These are phyloP conservation scores for Cebus imitator DNA, from an alignment of 2,113 vertebrate species.

Conservation along the genomic window DNA sequence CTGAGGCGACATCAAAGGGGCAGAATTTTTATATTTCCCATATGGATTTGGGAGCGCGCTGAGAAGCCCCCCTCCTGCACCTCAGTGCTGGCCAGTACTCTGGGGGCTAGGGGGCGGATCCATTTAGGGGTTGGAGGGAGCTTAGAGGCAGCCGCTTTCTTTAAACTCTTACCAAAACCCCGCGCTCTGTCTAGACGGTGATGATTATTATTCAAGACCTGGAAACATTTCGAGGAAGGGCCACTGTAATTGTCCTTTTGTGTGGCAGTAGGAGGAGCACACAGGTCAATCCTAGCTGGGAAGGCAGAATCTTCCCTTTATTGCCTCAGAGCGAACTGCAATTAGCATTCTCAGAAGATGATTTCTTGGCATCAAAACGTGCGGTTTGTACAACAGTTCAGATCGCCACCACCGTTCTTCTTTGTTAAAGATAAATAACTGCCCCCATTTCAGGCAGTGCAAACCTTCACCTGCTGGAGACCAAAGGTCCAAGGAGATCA, in stretches of 20 bases:
- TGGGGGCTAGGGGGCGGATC: constrained; percentile 1
- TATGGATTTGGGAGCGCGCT: constrained; percentile 10
- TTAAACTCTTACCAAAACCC: constrained; percentile 63
- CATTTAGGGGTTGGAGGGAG: not conserved
- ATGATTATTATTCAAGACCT: constrained; percentile 70
- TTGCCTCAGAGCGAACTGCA: constrained; percentile 65
- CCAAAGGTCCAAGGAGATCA: constrained; percentile 70
- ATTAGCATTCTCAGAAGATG: constrained; percentile 66
- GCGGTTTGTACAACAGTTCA: too few relatives aligned
- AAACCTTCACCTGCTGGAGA: constrained; percentile 76
- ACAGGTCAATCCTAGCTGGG: constrained; percentile 60
- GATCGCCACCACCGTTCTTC: not conserved
- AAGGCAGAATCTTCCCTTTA: constrained; percentile 65
- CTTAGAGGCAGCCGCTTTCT: constrained; percentile 9
- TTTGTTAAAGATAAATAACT: constrained; percentile 57
- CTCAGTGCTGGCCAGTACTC: constrained; percentile 43
- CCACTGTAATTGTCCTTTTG: constrained; percentile 76
- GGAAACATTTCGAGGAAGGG: constrained; percentile 67
- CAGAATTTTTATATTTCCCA: constrained; percentile 65
- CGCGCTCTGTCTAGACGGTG: constrained; percentile 65
- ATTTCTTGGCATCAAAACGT: constrained; percentile 78
- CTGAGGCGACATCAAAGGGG: constrained; percentile 23
- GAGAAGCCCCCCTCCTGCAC: constrained; percentile 11
- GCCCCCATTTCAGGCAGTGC: constrained; percentile 66
- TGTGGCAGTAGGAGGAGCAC: constrained; percentile 80